Base-by-base conservation (phyloP, 2,797 vertebrate species). In the Pipistrellus pipistrellus region DNA sequence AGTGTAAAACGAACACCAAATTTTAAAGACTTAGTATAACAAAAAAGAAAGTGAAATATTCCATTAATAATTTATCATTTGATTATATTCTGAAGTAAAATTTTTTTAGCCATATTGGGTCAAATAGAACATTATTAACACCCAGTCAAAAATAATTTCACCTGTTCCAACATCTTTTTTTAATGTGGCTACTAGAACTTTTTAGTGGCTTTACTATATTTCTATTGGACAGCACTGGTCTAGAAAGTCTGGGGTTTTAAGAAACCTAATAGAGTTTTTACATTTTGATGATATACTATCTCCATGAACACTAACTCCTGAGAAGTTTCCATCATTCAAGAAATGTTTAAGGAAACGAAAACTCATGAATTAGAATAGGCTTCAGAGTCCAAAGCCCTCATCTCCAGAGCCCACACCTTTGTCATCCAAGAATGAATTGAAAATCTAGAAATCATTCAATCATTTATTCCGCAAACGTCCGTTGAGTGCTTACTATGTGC, bases 171-270 rank as follows among this genome's bases (percentile, higher is more conserved):
- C 38, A 23, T 55, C 53, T 55, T 73, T 64, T 89, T 80, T 80
- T 14, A 64, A 38, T 48, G 32, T 72, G 53, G 35, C 53, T 88
- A 21, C 46, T 72, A 95, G 25, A 53, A 95, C 85, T 59, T 64
- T 69, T 35, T 75, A 71, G 30, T 48, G 38, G 4, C 35, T 78
- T 90, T 0, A 12, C 69, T 94, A 7, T 48, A 41, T 75, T 87
- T 77, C 68, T 51, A 3, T 48, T 82, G 82, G 32, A 32, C 18
- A 59, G 17, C 48, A 41, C 30, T 78, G 55, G 27, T 78, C 73
- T 81, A 89, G 66, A 73, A 87, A 91, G 14, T 85, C 44, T 82
- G 20, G 17, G 21, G 57, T 84, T 87, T 90, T 93, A 66, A 88
- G 23, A 87, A 73, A 59, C 44, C 25, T 71, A 78, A 53, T 48